A percentile compares a stretch with the other conserved stretches of the same genome.
Conservation (phyloP, 2,888 invertebrate genomes). For the Tiliacea aurago region DNA sequence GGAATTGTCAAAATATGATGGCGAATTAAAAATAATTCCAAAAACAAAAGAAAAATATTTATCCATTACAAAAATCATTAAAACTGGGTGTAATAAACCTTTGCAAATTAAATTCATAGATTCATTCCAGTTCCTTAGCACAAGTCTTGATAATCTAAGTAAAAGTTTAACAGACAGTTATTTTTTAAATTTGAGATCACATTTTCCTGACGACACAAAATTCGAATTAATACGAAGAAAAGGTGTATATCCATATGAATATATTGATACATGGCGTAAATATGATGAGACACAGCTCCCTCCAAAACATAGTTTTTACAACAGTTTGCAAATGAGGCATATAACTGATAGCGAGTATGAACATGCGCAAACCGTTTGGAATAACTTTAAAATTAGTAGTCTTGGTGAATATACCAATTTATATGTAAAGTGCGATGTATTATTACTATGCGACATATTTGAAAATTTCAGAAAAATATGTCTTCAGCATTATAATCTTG, state of each 20-base stretch:
- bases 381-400: not conserved
- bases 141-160: not conserved
- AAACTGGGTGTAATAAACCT: not conserved
- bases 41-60: conserved; percentile 7
- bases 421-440: not conserved
- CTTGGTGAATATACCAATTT: conserved; percentile 3
- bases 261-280: not conserved
- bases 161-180: not conserved
- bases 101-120: not conserved
- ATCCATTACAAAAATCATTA: not conserved
- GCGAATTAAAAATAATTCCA: not conserved
- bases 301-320: conserved; percentile 16
- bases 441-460: not conserved
- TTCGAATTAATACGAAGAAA: not conserved
- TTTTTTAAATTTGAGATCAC: not conserved
- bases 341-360: not conserved
- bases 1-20: not conserved
- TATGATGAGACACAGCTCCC: conserved; percentile 19
- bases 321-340: not conserved
- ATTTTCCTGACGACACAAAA: not conserved
- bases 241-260: conserved; percentile 5
- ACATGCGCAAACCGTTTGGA: conserved; percentile 1
- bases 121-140: not conserved
- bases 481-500: not conserved
- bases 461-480: not conserved